These are phyloP conservation scores for Pangasianodon hypophthalmus DNA, from an alignment of 2,113 vertebrate species.

Conservation along the genomic window DNA sequence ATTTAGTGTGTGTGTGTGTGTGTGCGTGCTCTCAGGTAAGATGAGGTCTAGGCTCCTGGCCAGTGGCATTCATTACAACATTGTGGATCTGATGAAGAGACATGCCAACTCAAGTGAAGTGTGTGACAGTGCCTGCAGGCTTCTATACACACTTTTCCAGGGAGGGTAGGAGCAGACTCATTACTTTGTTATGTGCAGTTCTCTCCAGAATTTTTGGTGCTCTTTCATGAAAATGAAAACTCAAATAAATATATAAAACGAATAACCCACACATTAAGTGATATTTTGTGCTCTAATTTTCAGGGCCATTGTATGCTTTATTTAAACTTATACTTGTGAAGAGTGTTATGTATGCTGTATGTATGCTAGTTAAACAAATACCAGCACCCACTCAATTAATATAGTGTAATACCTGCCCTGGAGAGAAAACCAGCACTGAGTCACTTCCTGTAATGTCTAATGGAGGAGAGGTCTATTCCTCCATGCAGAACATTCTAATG, in stretches of 20 bases:
- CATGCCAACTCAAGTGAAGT: constrained; percentile 77
- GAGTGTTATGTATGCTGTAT: not conserved
- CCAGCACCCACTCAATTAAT: not conserved
- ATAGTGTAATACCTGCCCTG: not conserved
- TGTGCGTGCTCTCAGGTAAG: constrained; percentile 70
- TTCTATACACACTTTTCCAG: constrained; percentile 84
- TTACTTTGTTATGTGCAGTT: not conserved
- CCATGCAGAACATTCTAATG: not conserved
- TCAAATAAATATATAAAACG: not conserved
- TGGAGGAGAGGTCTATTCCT: not conserved
- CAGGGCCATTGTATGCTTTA: not conserved
- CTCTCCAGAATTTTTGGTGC: too few relatives aligned
- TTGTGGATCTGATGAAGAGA: constrained; percentile 89
- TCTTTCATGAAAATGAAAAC: not conserved
- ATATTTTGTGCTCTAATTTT: not conserved
- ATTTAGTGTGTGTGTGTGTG: not conserved
- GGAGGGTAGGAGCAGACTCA: constrained; percentile 78
- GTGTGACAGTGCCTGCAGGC: constrained; percentile 82
- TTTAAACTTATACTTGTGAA: not conserved
- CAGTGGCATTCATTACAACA: constrained; percentile 90
- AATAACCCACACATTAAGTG: not conserved
- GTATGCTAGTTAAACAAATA: not conserved
- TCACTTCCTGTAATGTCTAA: not conserved
- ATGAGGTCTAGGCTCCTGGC: constrained; percentile 82
- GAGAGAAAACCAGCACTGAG: not conserved